These are phyloP conservation scores for Sinosuthora webbiana DNA, from an alignment of 2,113 vertebrate genomes.

Conservation along the genomic window DNA sequence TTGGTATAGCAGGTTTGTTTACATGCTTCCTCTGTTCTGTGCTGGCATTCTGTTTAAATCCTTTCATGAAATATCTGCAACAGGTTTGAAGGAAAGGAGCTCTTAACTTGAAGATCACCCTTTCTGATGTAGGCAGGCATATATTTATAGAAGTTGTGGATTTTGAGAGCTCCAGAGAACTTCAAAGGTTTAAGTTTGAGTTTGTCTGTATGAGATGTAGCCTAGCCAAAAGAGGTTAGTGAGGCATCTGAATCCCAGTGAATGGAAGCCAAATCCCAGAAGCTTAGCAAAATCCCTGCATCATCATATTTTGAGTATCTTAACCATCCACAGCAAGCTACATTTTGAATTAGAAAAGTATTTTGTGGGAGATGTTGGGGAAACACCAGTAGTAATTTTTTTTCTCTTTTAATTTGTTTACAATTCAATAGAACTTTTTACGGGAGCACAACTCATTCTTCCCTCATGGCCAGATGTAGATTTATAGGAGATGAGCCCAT, in stretches of 20 bases:
- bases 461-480: background rate
- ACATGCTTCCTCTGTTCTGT: background rate
- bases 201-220: background rate
- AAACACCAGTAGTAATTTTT: background rate
- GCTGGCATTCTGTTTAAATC: background rate
- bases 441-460: background rate
- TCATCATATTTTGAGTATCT: background rate
- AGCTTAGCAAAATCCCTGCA: background rate
- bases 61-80: background rate
- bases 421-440: background rate
- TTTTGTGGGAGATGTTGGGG: background rate
- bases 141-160: background rate
- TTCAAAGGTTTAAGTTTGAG: background rate
- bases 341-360: background rate
- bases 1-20: background rate
- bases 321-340: background rate
- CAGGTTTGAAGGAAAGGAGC: background rate
- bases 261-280: background rate
- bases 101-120: background rate
- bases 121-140: background rate
- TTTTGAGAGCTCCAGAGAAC: background rate
- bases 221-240: background rate
- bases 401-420: background rate
- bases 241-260: background rate
- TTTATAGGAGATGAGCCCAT: background rate